Evolutionary conservation across 2,888 invertebrate genomes (phyloP).

Genomic region (Lampropteryx suffumata): DNA sequence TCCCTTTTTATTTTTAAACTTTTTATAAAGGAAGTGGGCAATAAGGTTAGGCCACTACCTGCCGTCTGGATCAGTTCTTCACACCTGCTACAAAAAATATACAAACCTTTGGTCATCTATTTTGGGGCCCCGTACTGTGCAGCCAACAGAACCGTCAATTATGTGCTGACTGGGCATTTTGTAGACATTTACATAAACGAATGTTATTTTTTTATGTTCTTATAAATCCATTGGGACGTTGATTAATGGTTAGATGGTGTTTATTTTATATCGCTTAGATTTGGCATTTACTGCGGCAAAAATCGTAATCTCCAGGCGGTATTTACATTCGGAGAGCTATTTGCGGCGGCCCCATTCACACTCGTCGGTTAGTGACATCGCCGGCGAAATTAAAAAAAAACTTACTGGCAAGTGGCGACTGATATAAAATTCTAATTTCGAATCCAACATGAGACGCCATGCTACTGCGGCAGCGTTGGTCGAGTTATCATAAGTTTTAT

Average conservation of each 20-base stretch:
- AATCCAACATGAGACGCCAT: conserved; percentile 53
- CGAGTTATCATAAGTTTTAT: too few relatives aligned
- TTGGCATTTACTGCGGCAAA: conserved; percentile 28
- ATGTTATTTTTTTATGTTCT: background rate
- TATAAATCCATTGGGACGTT: background rate
- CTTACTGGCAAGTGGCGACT: conserved; percentile 39
- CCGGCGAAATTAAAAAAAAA: conserved; percentile 62
- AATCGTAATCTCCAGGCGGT: conserved; percentile 24
- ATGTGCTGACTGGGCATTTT: conserved; percentile 40
- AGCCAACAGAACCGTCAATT: conserved; percentile 58
- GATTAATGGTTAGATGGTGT: background rate
- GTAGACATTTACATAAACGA: conserved; percentile 8
- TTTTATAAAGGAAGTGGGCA: conserved; percentile 73
- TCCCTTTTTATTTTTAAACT: conserved; percentile 49
- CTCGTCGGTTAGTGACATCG: conserved; percentile 68
- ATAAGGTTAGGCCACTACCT: conserved; percentile 66
- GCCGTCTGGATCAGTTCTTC: conserved; percentile 48
- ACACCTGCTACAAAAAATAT: conserved; percentile 77
- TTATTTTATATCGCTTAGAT: conserved; percentile 24
- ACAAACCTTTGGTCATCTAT: conserved; percentile 62
- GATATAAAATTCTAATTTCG: conserved; percentile 79
- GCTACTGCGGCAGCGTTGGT: conserved; percentile 33
- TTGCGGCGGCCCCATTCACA: conserved; percentile 68
- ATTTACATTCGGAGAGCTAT: conserved; percentile 44
- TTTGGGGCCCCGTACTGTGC: conserved; percentile 54